Percentiles rank a stretch among this genome's conserved stretches.
phyloP scores from a whole-genome alignment of 2,113 vertebrate genomes.

The Bos indicus region DNA sequence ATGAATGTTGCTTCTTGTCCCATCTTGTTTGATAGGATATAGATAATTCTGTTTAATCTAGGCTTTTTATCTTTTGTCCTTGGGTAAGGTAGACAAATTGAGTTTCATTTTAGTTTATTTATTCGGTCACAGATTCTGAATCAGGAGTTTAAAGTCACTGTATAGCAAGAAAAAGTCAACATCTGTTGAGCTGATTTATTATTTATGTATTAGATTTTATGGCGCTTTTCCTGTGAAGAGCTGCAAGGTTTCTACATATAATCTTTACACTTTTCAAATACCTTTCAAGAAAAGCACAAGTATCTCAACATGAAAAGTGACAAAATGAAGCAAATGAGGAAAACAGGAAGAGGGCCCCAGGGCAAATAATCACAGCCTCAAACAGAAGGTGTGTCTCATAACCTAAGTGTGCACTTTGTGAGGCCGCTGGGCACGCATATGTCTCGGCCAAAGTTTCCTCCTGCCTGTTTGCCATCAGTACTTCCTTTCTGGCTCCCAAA shows the following conservation, averaged over 20 bases:
- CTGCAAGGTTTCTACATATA: conserved; percentile 31
- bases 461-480: background rate
- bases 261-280: conserved; percentile 56
- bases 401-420: background rate
- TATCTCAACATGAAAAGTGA: conserved; percentile 42
- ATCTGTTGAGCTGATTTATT: conserved; percentile 65
- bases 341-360: background rate
- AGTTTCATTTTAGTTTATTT: conserved; percentile 60
- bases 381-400: background rate
- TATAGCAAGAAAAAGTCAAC: conserved; percentile 56
- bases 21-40: conserved; percentile 7
- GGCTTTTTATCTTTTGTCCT: conserved; percentile 51
- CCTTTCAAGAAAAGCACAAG: conserved; percentile 55
- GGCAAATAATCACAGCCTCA: background rate
- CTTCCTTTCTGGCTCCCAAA: background rate
- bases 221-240: conserved; percentile 50
- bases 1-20: background rate
- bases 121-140: conserved; percentile 48
- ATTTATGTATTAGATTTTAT: conserved; percentile 63
- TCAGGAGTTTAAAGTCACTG: conserved; percentile 38
- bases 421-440: background rate
- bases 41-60: conserved; percentile 55
- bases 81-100: conserved; percentile 54
- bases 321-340: background rate
- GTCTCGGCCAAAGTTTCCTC: background rate